Conservation (phyloP, 2,797 vertebrate species). For the Philypnodon macrostomus region DNA sequence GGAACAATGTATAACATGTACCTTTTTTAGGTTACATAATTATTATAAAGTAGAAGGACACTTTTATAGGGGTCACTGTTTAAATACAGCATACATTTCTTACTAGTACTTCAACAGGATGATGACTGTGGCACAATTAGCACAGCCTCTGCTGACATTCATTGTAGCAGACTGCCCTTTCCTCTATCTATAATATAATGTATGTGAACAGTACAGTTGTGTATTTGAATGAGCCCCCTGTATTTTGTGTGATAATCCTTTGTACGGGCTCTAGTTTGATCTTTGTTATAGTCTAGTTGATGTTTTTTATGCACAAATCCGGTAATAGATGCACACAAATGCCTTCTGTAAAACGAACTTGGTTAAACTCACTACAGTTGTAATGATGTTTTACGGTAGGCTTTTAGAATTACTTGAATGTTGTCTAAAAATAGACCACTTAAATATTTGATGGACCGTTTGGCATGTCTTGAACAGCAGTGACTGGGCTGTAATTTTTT, state of each 20-base stretch:
- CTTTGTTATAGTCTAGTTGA: slow-evolving; percentile 34
- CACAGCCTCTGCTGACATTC: slow-evolving; percentile 10
- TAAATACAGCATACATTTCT: neutral
- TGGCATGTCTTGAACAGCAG: slow-evolving; percentile 28
- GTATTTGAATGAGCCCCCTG: slow-evolving; percentile 18
- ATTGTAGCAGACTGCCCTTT: slow-evolving; percentile 41
- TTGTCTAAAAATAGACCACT: slow-evolving; percentile 45
- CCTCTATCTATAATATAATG: slow-evolving; percentile 16
- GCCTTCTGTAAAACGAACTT: slow-evolving; percentile 34
- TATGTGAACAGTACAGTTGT: slow-evolving; percentile 3
- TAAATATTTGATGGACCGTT: slow-evolving; percentile 45
- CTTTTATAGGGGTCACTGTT: neutral
- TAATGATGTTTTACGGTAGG: slow-evolving; percentile 43
- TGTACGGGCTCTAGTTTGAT: slow-evolving; percentile 55
- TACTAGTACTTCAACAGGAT: slow-evolving; percentile 29
- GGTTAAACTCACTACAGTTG: slow-evolving; percentile 33
- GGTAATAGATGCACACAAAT: slow-evolving; percentile 19
- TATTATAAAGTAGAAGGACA: too few species aligned
- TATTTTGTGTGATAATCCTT: slow-evolving; percentile 47
- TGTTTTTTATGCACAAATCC: slow-evolving; percentile 64
- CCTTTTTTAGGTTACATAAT: too few species aligned
- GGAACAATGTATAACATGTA: slow-evolving; percentile 40
- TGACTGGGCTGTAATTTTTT: slow-evolving; percentile 28
- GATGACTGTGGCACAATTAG: slow-evolving; percentile 50
- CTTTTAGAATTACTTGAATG: slow-evolving; percentile 56